These are phyloP conservation scores for Drosophila insularis DNA, from an alignment of 1,140 invertebrate genomes.

Conservation along the genomic window DNA sequence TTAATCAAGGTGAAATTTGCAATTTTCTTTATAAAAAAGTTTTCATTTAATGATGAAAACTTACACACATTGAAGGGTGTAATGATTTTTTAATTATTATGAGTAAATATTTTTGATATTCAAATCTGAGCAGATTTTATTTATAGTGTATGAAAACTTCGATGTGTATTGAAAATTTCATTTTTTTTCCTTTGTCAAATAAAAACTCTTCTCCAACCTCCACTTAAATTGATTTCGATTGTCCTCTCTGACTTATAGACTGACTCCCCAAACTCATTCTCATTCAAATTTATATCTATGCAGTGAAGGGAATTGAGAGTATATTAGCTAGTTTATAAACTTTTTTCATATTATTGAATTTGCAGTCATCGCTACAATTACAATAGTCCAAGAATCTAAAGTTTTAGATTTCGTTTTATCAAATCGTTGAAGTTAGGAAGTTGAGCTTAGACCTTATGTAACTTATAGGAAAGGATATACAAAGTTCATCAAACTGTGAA, in stretches of 20 bases:
- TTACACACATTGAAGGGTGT: too few species aligned
- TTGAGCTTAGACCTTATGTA: too few species aligned
- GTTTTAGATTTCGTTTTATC: too few species aligned
- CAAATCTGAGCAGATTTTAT: background rate
- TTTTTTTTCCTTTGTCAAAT: background rate
- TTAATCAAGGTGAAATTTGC: background rate
- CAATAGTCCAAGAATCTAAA: too few species aligned
- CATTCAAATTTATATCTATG: conserved; percentile 28
- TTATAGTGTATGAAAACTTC: background rate
- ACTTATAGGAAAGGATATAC: background rate
- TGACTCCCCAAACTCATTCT: conserved; percentile 38
- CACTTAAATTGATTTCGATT: background rate
- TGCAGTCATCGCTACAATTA: too few species aligned
- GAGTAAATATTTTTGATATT: too few species aligned
- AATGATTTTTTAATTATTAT: too few species aligned
- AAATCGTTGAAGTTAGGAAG: too few species aligned
- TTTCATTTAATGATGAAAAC: background rate
- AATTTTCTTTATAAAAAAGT: background rate
- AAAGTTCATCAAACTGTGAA: background rate
- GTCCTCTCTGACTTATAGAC: conserved; percentile 14
- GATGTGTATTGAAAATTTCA: background rate
- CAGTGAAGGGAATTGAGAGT: background rate
- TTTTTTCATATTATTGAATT: background rate
- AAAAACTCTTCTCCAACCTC: background rate
- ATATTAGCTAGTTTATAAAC: background rate